Evolutionary conservation across 2,888 invertebrate genomes (phyloP).

Genomic region (Phengaris alcon): DNA sequence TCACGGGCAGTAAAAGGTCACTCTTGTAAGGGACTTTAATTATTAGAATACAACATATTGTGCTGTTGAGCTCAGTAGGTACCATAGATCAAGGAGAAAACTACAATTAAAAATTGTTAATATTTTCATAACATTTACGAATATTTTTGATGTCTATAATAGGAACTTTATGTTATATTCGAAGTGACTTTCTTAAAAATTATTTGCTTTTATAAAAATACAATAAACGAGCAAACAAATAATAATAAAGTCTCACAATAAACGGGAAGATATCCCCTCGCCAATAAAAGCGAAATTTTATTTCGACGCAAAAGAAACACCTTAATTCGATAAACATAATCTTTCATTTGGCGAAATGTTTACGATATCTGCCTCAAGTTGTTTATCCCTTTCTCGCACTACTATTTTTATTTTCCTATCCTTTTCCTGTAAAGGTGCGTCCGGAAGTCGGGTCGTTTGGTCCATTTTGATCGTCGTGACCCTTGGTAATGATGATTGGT

Average conservation of each 20-base stretch:
- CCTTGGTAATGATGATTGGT: slow-evolving; percentile 72
- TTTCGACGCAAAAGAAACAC: slow-evolving; percentile 61
- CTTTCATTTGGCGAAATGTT: slow-evolving; percentile 74
- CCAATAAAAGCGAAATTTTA: slow-evolving; percentile 69
- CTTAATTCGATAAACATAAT: slow-evolving; percentile 77
- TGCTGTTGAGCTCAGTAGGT: too few species aligned
- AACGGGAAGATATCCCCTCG: slow-evolving; percentile 59
- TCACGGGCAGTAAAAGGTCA: slow-evolving; percentile 57
- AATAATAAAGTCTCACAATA: slow-evolving; percentile 42
- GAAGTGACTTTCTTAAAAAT: neutral
- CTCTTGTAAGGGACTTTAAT: slow-evolving; percentile 60
- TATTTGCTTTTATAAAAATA: slow-evolving; percentile 21
- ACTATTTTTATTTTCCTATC: slow-evolving; percentile 40
- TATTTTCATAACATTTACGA: too few species aligned
- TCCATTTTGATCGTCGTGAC: slow-evolving; percentile 47
- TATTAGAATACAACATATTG: slow-evolving; percentile 42
- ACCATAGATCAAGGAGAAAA: too few species aligned
- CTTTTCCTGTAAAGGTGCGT: slow-evolving; percentile 56
- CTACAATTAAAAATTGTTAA: too few species aligned
- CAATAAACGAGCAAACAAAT: slow-evolving; percentile 35
- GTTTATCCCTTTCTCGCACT: slow-evolving; percentile 44
- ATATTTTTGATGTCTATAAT: too few species aligned
- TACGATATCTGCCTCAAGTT: slow-evolving; percentile 54
- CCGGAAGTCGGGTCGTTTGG: slow-evolving; percentile 48
- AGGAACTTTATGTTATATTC: too few species aligned